Evolutionary conservation across 2,797 vertebrate genomes (phyloP), one percentile per base, ranked within the genome.

Genomic region (Trachurus trachurus): DNA sequence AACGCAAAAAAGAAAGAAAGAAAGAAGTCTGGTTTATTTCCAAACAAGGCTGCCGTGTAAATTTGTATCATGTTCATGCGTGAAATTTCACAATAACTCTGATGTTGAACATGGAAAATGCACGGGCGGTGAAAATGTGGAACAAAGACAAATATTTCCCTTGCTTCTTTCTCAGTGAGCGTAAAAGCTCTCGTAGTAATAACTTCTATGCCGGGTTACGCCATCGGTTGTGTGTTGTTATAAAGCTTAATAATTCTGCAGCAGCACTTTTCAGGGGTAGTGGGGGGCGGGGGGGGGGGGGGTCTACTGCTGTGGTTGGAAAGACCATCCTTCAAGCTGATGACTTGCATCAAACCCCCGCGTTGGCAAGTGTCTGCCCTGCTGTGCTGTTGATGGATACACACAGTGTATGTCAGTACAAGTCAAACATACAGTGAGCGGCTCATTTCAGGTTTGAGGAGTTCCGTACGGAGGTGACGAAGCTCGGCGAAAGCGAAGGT

Each of bases 251-350:
- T 49, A 8, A 11, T 63, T 52, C 21, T 47, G 70, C 54, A 57
- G 39, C 44, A 54, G 50, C 56, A 60, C 50, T 64, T 72, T 76
- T 37, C 21, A 58, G 58, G 42, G 17, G 52, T 49, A 31, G 63
- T 7, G 9, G 21, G 40, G n/a, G n/a, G n/a, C n/a, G n/a, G n/a
- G n/a, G n/a, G n/a, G n/a, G n/a, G n/a, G n/a, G n/a, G 29, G 2
- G 9, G 31, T 66, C 47, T 6, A 44, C 45, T 67, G 49, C 54
- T 79, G 67, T 60, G 59, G 53, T 71, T 42, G 9, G 54, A 81
- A 79, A 70, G 53, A 72, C 66, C 64, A 81, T 85, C 74, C 77
- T 81, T 87, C 81, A 83, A 80, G 78, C 69, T 79, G 73, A 85
- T 85, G 77, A 76, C 80, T 78, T 56, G 0, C 63, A 80, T 82